Evolutionary conservation across 1,140 invertebrate genomes (phyloP).

Genomic region (Listronotus bonariensis): DNA sequence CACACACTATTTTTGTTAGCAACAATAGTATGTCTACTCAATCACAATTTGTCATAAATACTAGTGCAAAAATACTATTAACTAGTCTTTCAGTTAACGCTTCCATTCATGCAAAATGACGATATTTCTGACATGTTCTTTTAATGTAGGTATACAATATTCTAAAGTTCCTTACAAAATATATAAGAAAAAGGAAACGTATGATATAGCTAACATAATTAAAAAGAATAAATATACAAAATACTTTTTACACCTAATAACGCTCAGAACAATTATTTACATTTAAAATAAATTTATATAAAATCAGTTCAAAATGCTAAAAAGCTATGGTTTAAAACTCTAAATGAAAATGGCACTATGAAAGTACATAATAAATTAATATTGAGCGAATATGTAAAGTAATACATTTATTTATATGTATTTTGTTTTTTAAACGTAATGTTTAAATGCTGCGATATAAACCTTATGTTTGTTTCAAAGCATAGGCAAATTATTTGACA

Average conservation of each 20-base stretch:
- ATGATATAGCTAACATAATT: constrained; percentile 36
- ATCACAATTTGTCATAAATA: constrained; percentile 52
- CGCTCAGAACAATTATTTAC: constrained; percentile 26
- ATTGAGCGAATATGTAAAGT: no score
- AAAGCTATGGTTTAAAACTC: constrained; percentile 1
- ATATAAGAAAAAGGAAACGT: constrained; percentile 30
- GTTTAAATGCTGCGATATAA: no score
- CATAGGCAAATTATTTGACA: no score
- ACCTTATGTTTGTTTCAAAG: no score
- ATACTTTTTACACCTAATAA: constrained; percentile 39
- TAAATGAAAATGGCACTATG: constrained; percentile 20
- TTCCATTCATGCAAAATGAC: constrained; percentile 34
- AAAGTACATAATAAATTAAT: no score
- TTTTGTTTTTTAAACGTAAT: no score
- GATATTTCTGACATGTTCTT: constrained; percentile 34
- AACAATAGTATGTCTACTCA: constrained; percentile 49
- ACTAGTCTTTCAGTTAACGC: constrained; percentile 43
- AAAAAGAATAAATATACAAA: constrained; percentile 38
- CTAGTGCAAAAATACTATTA: constrained; percentile 55
- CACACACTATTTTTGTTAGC: constrained; percentile 48
- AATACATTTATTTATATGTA: no score
- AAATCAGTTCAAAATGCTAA: constrained; percentile 29
- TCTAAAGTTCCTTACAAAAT: constrained; percentile 38
- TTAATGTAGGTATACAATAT: constrained; percentile 37
- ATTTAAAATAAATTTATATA: constrained; percentile 18